These are phyloP conservation scores for Turritopsis dohrnii DNA, from an alignment of 30 jellyfish, hydroid and myxozoan species.

Conservation along the genomic window DNA sequence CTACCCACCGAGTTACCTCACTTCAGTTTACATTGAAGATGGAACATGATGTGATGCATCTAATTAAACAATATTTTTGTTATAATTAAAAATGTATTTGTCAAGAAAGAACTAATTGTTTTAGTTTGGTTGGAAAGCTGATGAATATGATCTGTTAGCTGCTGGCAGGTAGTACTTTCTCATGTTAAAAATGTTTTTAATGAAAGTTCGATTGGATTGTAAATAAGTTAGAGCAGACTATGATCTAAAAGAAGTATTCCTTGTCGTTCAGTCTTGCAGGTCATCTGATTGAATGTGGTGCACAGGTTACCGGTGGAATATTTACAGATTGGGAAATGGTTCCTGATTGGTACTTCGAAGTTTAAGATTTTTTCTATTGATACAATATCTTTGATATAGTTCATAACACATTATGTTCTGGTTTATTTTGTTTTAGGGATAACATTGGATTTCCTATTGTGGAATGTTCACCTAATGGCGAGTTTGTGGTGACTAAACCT, in stretches of 20 bases:
- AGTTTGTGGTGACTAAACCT: conserved; percentile 74
- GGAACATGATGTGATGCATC: too few relatives aligned
- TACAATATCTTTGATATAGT: too few relatives aligned
- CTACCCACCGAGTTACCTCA: too few relatives aligned
- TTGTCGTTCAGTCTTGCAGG: conserved; percentile 68
- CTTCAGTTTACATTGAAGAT: too few relatives aligned
- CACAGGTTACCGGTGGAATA: conserved; percentile 90
- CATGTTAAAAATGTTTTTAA: too few relatives aligned
- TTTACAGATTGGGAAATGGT: conserved; percentile 90
- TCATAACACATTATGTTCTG: neutral
- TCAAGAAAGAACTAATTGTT: neutral
- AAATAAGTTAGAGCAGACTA: too few relatives aligned
- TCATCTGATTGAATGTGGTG: conserved; percentile 84
- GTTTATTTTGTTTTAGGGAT: conserved; percentile 30
- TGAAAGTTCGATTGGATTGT: too few relatives aligned
- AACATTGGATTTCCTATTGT: conserved; percentile 82
- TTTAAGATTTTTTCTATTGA: neutral
- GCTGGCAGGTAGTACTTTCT: conserved; percentile 47
- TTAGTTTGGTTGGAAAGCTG: conserved; percentile 56
- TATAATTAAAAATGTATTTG: too few relatives aligned
- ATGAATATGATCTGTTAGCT: conserved; percentile 65
- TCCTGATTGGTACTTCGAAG: conserved; percentile 50
- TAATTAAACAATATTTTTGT: too few relatives aligned
- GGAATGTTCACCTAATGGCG: conserved; percentile 70
- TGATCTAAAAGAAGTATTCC: too few relatives aligned